A percentile compares a stretch with the other conserved stretches of the same genome.
phyloP scores from a whole-genome alignment of 1,140 invertebrate genomes.

The Ceratina australensis region DNA sequence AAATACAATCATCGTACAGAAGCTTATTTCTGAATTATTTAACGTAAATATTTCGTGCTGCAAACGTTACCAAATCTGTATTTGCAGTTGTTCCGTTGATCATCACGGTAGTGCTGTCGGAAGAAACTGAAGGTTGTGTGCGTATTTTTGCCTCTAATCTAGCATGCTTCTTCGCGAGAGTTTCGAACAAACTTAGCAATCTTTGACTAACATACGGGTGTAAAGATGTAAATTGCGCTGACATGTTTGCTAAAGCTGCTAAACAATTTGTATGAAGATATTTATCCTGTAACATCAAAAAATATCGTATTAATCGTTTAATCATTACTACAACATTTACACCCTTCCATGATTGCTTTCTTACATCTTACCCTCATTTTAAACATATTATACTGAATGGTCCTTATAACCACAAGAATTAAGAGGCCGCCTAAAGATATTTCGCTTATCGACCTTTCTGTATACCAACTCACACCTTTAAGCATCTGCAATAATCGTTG shows the following conservation, averaged over 20 bases:
- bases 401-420: constrained; percentile 96
- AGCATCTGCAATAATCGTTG: constrained; percentile 82
- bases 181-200: constrained; percentile 93
- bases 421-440: constrained; percentile 97
- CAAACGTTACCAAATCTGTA: constrained; percentile 71
- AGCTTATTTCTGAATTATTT: constrained; percentile 19
- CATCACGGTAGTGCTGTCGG: constrained; percentile 56
- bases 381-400: constrained; percentile 98
- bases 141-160: constrained; percentile 81
- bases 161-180: constrained; percentile 88
- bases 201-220: constrained; percentile 98
- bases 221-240: constrained; percentile 94
- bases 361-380: constrained; percentile 89
- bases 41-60: constrained; percentile 17
- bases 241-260: constrained; percentile 99
- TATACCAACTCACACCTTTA: constrained; percentile 95
- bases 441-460: constrained; percentile 92
- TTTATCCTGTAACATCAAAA: constrained; percentile 85
- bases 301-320: not conserved
- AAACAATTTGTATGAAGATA: constrained; percentile 98
- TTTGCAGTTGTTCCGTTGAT: constrained; percentile 70
- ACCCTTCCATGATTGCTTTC: not conserved
- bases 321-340: not conserved
- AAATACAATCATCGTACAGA: constrained; percentile 19
- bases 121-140: constrained; percentile 53